Evolutionary conservation across 92 coral and sea anemone genomes (phyloP).

Genomic region (Epizoanthus scotinus): DNA sequence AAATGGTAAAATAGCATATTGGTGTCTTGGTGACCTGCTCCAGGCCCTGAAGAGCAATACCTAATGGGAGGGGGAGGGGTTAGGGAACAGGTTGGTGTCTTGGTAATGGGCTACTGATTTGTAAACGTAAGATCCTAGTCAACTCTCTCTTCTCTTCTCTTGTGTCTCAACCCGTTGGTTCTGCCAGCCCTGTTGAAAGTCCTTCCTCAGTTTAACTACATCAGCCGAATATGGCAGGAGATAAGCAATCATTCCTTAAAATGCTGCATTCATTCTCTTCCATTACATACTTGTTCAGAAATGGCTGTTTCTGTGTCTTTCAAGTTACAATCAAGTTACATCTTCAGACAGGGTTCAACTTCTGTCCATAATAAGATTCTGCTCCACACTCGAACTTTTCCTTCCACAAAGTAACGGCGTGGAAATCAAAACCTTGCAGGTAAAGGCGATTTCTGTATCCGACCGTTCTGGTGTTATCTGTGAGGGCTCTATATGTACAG

Average conservation of each 20-base stretch:
- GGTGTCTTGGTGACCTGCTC: no score
- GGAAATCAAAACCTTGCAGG: neutral
- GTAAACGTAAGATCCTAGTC: no score
- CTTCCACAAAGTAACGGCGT: slow-evolving; percentile 17
- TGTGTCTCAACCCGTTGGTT: no score
- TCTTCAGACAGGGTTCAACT: neutral
- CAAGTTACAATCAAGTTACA: neutral
- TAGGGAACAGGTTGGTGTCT: no score
- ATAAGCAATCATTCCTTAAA: neutral
- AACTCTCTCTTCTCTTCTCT: no score
- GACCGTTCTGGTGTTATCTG: no score
- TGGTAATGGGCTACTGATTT: no score
- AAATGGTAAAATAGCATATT: no score
- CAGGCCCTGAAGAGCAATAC: no score
- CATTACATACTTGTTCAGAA: neutral
- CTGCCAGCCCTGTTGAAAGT: neutral
- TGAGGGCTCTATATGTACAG: no score
- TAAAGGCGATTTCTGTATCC: no score
- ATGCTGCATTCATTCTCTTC: neutral
- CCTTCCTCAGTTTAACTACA: neutral
- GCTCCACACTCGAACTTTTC: slow-evolving; percentile 18
- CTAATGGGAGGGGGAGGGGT: no score
- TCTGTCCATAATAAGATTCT: neutral
- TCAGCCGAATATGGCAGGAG: neutral
- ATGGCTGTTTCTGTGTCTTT: neutral